Evolutionary conservation across 2,797 vertebrate species (phyloP), one percentile per base, ranked within the genome.

Genomic region (Neoniphon sammara): DNA sequence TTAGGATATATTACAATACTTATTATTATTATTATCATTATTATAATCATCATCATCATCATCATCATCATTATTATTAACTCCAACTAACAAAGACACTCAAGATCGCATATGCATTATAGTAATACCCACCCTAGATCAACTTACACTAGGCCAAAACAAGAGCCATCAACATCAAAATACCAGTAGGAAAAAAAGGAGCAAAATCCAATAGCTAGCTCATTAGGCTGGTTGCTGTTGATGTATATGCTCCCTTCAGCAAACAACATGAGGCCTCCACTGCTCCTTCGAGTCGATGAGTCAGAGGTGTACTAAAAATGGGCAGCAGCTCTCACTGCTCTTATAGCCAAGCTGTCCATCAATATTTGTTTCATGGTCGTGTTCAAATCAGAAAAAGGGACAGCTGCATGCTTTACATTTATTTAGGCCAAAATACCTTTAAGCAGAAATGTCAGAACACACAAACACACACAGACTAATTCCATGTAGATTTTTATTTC

Each of bases 161-260:
- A 77, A 85, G 82, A 75, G 63, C 42, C 49, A 49, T 70, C 62
- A 54, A 55, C 77, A 80, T 85, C 72, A 84, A 71, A 84, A 75
- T 62, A 64, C 10, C 68, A 55, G 52, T 53, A 20, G 25, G 25
- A 27, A 54, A 63, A 12, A 21, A 44, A 21, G 64, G 9, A 55
- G 5, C 52, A 60, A 81, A 85, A 85, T 84, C 75, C 85, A 80
- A 84, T 79, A 87, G 77, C 62, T 60, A 60, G 73, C 84, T 90
- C 87, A 89, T 93, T 92, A 92, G 74, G 66, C 66, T 47, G 78
- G 54, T 73, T 77, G 73, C 70, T 81, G 84, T 73, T 88, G 81
- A 87, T 84, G 85, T 82, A 70, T 64, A 75, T 79, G 71, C 76
- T 77, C 68, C 80, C 72, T 66, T 81, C 84, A 73, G 83, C 86